Evolutionary conservation across 2,797 vertebrate species (phyloP), one percentile per base, ranked within the genome.

Genomic region (Sciurus carolinensis): DNA sequence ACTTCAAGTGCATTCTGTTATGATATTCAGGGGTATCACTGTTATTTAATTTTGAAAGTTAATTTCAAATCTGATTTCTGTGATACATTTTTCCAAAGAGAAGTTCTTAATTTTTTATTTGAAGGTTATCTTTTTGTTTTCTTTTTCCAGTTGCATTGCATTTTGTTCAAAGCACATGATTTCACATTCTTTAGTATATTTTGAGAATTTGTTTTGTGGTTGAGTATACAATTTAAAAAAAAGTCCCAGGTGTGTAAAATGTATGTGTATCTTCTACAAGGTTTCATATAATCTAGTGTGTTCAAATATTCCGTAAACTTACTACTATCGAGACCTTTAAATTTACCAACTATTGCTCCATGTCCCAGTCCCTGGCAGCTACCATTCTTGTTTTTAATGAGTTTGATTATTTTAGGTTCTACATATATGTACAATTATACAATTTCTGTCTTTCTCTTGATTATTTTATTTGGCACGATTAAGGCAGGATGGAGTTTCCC

Each of bases 21-120:
- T 67, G 15, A 85, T 93, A 14, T 54, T 52, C 39, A 66, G 0
- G 36, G 36, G 39, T 91, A 42, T 42, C n/a, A 66, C 26, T 81
- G 0, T 73, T 22, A 75, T 15, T 83, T 77, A 91, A 90, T 47
- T 97, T 17, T 75, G 62, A 87, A 81, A 3, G 52, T 75, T 66
- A 52, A 84, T 52, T 91, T 93, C 1, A 6, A 88, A 44, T 91
- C 24, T 84, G 8, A 66, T 36, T 87, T 95, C 50, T 83, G 62
- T 64, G 14, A 83, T 11, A 36, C 52, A 24, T 13, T 30, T 77
- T 91, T 64, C 87, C 54, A 92, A 95, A 42, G 13, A 89, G 9
- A 5, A 50, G 6, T 24, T 83, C 42, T 86, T 82, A 85, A 91
- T 50, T 36, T 89, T 72, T 5, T 42, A 26, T 88, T 85, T 81